phyloP scores from a whole-genome alignment of 2,888 invertebrate genomes.

The Perizoma flavofasciatum region DNA sequence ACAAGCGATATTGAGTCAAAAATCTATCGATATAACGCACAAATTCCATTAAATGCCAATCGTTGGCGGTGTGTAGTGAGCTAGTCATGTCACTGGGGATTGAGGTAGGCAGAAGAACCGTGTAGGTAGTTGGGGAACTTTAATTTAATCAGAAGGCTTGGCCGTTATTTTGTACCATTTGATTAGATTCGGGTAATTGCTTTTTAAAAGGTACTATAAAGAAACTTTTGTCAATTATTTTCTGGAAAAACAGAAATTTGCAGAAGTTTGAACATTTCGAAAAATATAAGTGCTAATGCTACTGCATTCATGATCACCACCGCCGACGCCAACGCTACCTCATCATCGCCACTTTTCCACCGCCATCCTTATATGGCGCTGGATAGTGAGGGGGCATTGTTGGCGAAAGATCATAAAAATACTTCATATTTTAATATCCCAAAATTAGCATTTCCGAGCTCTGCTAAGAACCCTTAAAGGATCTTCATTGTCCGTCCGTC shows the following conservation, averaged over 20 bases:
- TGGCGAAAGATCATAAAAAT: too few relatives aligned
- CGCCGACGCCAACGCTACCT: too few relatives aligned
- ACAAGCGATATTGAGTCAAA: constrained; percentile 16
- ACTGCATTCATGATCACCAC: too few relatives aligned
- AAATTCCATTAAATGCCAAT: constrained; percentile 4
- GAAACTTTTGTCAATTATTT: too few relatives aligned
- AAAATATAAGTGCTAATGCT: too few relatives aligned
- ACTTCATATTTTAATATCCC: constrained; percentile 30
- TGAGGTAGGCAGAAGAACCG: constrained; percentile 27
- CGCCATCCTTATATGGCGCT: too few relatives aligned
- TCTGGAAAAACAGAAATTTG: too few relatives aligned
- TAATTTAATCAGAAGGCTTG: constrained; percentile 31
- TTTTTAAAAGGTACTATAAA: constrained; percentile 17
- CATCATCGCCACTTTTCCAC: too few relatives aligned
- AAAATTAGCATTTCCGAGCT: constrained; percentile 32
- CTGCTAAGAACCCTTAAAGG: neutral
- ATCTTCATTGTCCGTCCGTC: too few relatives aligned
- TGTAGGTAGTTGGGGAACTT: constrained; percentile 22
- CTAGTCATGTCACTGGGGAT: constrained; percentile 37
- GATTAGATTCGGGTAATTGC: constrained; percentile 20
- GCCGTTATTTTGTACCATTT: constrained; percentile 28
- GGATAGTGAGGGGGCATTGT: too few relatives aligned
- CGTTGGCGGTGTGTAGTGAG: constrained; percentile 5
- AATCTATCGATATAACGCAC: constrained; percentile 4
- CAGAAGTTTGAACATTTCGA: too few relatives aligned